Base-by-base conservation (phyloP, 2,888 invertebrate species). In the Notodonta dromedarius region DNA sequence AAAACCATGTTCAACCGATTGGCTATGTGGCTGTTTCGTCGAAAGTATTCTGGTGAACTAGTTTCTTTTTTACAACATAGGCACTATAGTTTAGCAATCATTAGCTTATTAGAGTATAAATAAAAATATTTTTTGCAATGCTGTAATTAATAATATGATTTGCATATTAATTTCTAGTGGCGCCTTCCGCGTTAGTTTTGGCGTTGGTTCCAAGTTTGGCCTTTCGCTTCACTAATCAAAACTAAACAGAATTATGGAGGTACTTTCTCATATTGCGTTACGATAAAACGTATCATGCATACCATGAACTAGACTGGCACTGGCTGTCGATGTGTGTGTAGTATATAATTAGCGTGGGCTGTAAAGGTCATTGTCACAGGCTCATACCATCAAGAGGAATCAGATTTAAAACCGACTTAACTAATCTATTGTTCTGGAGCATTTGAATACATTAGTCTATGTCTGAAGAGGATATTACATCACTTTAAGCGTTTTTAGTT, bases 321-420 rank as follows among this genome's bases (percentile, higher is more conserved):
- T 80, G 82, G 84, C 81, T 79, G 83, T 80, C 78, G 81, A 83
- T 79, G 82, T 78, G 82, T 81, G 82, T 80, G 82, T 24, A 61
- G 83, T 82, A 78, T 93, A 93, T 93, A 91, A 92, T 93, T 93
- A 93, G 92, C 91, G 92, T 91, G 91, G 91, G 91, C 85, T 85
- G 75, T 80, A 91, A 90, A 92, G 93, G 91, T 92, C 93, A 93
- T 92, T 93, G 93, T 93, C 93, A 82, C 87, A 87, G 89, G 85
- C 83, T 84, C 80, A 81, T 77, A 79, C 81, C 82, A 82, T 80
- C 79, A 78, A 66, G 70, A 76, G 80, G 79, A 84, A 83, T 82
- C 79, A 83, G 81, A 84, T 79, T 84, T 83, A 82, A 85, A 88
- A 86, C 85, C 85, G 82, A 77, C 74, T 85, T 78, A 82, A 84